A percentile compares a stretch with the other conserved stretches of the same genome.
Conservation (phyloP, 1,140 invertebrate species). For the Temnothorax longispinosus region DNA sequence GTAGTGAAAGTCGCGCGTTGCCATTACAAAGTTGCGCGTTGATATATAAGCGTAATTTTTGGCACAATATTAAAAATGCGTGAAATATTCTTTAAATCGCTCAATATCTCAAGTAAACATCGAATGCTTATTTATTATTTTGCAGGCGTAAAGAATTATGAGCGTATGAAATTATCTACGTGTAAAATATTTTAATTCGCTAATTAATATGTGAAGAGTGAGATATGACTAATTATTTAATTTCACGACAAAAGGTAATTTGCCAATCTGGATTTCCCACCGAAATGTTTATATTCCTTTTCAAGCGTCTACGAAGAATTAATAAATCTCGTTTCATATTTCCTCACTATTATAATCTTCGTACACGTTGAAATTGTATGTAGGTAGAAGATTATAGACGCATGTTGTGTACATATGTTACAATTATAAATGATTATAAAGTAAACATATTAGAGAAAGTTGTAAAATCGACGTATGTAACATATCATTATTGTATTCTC, state of each 20-base stretch:
- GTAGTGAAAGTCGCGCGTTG: slow-evolving; percentile 28
- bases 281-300: slow-evolving; percentile 26
- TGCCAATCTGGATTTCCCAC: slow-evolving; percentile 1
- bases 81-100: background rate
- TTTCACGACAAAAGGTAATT: background rate
- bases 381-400: background rate
- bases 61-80: background rate
- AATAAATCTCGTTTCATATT: background rate
- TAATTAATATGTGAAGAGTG: background rate
- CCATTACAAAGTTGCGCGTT: background rate
- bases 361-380: slow-evolving; percentile 22
- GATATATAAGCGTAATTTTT: background rate
- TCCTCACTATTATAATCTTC: background rate
- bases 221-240: background rate
- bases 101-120: background rate
- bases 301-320: slow-evolving; percentile 19
- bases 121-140: background rate
- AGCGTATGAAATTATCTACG: background rate
- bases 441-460: slow-evolving; percentile 20
- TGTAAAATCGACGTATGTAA: slow-evolving; percentile 25
- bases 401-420: slow-evolving; percentile 24
- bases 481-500: background rate
- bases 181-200: background rate
- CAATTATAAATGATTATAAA: slow-evolving; percentile 33
- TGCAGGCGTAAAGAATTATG: background rate